Evolutionary conservation across 2,113 vertebrate genomes (phyloP).

Genomic region (Oreamnos americanus): DNA sequence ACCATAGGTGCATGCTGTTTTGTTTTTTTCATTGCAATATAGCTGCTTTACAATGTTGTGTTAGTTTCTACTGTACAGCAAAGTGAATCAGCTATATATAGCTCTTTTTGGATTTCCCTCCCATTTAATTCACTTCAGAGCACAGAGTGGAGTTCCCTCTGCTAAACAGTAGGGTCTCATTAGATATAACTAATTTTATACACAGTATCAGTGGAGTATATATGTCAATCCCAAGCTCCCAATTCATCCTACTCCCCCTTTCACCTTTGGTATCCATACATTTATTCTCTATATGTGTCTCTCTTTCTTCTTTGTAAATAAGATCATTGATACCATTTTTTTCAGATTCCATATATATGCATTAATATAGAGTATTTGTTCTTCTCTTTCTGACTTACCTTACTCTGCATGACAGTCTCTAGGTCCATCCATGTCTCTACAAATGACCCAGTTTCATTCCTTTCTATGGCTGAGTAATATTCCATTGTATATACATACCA

Average conservation of each 20-base stretch:
- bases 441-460: neutral
- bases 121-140: neutral
- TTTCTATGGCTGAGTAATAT: neutral
- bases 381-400: neutral
- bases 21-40: neutral
- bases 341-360: neutral
- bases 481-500: too few species aligned
- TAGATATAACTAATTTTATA: neutral
- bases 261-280: neutral
- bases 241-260: neutral
- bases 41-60: neutral
- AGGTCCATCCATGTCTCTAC: neutral
- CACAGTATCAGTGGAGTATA: neutral
- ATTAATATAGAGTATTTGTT: neutral
- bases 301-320: neutral
- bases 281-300: neutral
- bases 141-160: neutral
- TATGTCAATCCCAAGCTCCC: neutral
- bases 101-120: neutral
- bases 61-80: neutral
- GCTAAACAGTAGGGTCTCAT: neutral
- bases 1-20: neutral
- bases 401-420: neutral
- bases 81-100: neutral
- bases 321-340: neutral